Base-by-base conservation (phyloP, 1,140 invertebrate species). In the Limonius californicus region DNA sequence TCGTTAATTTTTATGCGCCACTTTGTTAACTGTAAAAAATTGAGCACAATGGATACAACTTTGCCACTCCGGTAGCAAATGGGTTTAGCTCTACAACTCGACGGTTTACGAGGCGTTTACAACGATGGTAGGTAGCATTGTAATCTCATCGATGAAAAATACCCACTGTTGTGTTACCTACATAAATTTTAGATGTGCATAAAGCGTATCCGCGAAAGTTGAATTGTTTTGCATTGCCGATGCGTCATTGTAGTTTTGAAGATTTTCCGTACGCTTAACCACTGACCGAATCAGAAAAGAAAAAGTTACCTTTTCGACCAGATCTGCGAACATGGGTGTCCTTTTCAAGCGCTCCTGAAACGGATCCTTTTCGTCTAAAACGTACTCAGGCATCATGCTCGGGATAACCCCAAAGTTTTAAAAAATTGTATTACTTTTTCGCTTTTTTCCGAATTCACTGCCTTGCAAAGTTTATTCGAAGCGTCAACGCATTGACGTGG, bases 331-430 rank as follows among this genome's bases (percentile, higher is more conserved):
- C 65, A 67, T 67, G 8, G 62, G 62, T 7, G 59, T 23, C 12
- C 15, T 19, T 15, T 55, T 58, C 19, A 67, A 50, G 45, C 47
- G 18, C 21, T 39, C 8, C 56, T 67, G 57, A 39, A 62, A 20
- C 1, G 65, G 65, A 45, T 67, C 54, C 56, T 62, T 64, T 8
- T 64, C 45, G 23, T 67, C 65, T 19, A 67, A 61, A 30, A 61
- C 42, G n/a, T 59, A 62, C 57, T 67, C 65, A 20, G 59, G 42
- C 62, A 67, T 63, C 65, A 67, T 67, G 42, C n/a, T n/a, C n/a
- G n/a, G n/a, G n/a, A n/a, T n/a, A n/a, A n/a, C n/a, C n/a, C n/a
- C n/a, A n/a, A n/a, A n/a, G n/a, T n/a, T n/a, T n/a, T n/a, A n/a
- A n/a, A n/a, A n/a, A n/a, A n/a, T n/a, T n/a, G n/a, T n/a, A n/a